Conservation (phyloP, 2,797 vertebrate species). For the Prionace glauca region DNA sequence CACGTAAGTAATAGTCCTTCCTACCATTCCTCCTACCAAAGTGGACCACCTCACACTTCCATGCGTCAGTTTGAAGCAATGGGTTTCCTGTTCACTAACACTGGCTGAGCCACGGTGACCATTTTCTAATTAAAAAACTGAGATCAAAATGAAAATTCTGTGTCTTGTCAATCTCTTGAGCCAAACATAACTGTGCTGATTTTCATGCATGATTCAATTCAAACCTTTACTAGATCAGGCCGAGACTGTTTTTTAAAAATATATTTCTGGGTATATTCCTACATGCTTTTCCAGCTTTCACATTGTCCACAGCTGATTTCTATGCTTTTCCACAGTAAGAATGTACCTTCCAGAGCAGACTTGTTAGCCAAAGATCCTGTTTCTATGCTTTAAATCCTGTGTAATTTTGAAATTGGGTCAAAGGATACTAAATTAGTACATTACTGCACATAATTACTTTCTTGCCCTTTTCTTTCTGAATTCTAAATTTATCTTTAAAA, state of each 20-base stretch:
- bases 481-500: neutral
- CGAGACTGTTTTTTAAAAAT: neutral
- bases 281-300: neutral
- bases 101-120: neutral
- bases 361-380: neutral
- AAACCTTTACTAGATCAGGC: neutral
- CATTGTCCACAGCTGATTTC: neutral
- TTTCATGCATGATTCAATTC: neutral
- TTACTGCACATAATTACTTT: neutral
- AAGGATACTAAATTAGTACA: neutral
- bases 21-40: too few relatives aligned
- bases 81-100: neutral
- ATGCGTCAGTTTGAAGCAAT: neutral
- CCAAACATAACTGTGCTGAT: neutral
- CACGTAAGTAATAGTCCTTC: too few relatives aligned
- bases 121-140: neutral
- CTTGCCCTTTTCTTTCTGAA: neutral
- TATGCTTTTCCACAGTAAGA: neutral
- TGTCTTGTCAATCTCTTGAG: neutral
- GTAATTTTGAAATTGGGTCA: constrained; percentile 6
- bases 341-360: neutral
- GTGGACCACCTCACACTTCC: too few relatives aligned
- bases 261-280: neutral
- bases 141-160: neutral
- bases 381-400: neutral